Percentiles rank a stretch among this genome's conserved stretches.
These are phyloP conservation scores for Bruchidius siliquastri DNA, from an alignment of 2,888 invertebrate species.

Conservation along the genomic window DNA sequence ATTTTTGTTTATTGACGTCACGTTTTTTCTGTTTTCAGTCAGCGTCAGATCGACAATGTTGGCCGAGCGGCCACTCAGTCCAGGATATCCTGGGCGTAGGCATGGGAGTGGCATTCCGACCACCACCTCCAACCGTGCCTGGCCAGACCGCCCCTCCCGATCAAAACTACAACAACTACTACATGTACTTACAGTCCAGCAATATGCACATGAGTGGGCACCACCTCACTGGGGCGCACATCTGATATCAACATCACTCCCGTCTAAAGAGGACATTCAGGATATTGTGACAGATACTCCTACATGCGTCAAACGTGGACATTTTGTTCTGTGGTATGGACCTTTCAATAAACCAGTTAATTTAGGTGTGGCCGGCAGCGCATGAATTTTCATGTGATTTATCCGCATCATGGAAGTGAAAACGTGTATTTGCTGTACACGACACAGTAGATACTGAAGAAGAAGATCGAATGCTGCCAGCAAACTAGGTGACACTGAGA, in stretches of 20 bases:
- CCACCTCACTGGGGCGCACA: slow-evolving; percentile 30
- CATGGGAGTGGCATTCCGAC: slow-evolving; percentile 47
- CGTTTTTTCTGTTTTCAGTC: background rate
- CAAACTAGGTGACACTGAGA: too few species aligned
- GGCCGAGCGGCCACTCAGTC: slow-evolving; percentile 56
- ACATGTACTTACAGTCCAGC: slow-evolving; percentile 59
- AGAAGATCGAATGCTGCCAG: too few species aligned
- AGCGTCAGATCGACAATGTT: slow-evolving; percentile 30
- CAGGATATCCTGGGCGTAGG: slow-evolving; percentile 52
- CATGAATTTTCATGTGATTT: too few species aligned
- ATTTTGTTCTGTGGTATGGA: too few species aligned
- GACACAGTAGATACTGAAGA: too few species aligned
- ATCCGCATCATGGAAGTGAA: too few species aligned
- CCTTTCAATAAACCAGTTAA: too few species aligned
- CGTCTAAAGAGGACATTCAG: background rate
- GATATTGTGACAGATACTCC: background rate
- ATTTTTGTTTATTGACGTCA: too few species aligned
- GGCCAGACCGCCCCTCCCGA: slow-evolving; percentile 22
- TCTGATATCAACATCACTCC: slow-evolving; percentile 14
- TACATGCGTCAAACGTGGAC: background rate
- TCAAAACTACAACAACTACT: slow-evolving; percentile 60
- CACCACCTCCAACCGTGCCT: slow-evolving; percentile 45
- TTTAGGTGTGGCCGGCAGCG: too few species aligned
- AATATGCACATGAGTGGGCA: slow-evolving; percentile 39
- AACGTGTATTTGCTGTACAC: too few species aligned